Conservation (phyloP, 2,113 vertebrate genomes). For the Hypocryptadius cinnamomeus region DNA sequence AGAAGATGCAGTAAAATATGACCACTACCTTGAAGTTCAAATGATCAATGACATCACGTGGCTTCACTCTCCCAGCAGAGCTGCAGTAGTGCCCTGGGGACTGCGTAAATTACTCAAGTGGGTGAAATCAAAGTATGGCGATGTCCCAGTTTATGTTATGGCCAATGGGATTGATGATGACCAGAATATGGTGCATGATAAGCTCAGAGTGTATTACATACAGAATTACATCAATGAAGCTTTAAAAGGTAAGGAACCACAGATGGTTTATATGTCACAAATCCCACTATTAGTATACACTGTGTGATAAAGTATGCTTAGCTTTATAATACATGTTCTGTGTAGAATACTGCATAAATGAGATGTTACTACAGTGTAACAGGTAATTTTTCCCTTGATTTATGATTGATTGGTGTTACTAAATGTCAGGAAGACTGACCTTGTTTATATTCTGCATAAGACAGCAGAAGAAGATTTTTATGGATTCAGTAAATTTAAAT, state of each 20-base stretch:
- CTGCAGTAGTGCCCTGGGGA: constrained; percentile 91
- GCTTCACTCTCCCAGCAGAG: constrained; percentile 70
- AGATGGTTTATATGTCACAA: not conserved
- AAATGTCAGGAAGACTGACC: not conserved
- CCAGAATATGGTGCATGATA: constrained; percentile 75
- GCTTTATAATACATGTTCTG: not conserved
- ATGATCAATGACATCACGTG: constrained; percentile 89
- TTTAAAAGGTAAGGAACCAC: constrained; percentile 85
- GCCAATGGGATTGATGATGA: constrained; percentile 88
- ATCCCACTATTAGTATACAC: not conserved
- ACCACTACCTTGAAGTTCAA: constrained; percentile 81
- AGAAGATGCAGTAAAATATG: constrained; percentile 82
- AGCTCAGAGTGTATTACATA: constrained; percentile 84
- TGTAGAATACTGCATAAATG: not conserved
- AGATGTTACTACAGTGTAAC: not conserved
- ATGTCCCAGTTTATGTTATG: constrained; percentile 84
- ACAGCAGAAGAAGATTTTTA: not conserved
- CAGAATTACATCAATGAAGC: constrained; percentile 93
- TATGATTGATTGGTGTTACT: not conserved
- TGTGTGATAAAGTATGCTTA: not conserved
- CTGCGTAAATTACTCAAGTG: constrained; percentile 80
- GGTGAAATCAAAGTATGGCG: constrained; percentile 80
- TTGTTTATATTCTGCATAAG: not conserved
- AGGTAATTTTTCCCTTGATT: not conserved
- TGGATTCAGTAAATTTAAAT: not conserved